Evolutionary conservation across 2,888 invertebrate genomes (phyloP).

Genomic region (Himalopsyche kuldschensis): DNA sequence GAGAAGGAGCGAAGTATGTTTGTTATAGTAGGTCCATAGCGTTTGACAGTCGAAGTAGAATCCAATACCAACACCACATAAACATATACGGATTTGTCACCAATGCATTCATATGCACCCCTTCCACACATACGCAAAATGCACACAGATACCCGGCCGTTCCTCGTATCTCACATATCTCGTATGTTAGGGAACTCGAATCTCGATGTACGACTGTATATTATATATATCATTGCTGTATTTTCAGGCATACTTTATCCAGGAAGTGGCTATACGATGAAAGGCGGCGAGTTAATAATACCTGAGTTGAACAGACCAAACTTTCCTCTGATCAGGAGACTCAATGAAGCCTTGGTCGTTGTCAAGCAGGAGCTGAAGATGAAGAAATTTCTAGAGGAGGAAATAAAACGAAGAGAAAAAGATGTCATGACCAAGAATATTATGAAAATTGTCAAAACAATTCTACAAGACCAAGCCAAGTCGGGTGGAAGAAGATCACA

Average conservation of each 20-base stretch:
- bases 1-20: too few species aligned
- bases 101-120: too few species aligned
- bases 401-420: constrained; percentile 52
- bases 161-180: too few species aligned
- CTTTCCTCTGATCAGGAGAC: constrained; percentile 72
- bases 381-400: constrained; percentile 52
- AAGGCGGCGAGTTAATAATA: constrained; percentile 47
- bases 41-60: too few species aligned
- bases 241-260: too few species aligned
- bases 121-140: too few species aligned
- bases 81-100: too few species aligned
- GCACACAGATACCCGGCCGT: too few species aligned
- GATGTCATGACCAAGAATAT: constrained; percentile 47
- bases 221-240: too few species aligned
- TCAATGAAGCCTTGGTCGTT: constrained; percentile 67
- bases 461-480: neutral
- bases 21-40: too few species aligned
- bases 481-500: neutral
- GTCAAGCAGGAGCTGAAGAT: constrained; percentile 60
- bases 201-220: neutral
- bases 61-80: too few species aligned
- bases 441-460: neutral
- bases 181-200: too few species aligned
- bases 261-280: constrained; percentile 45
- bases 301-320: constrained; percentile 52